Percentiles rank a stretch among this genome's conserved stretches.
These are phyloP conservation scores for Pteropus alecto DNA, from an alignment of 2,113 vertebrate genomes.

Conservation along the genomic window DNA sequence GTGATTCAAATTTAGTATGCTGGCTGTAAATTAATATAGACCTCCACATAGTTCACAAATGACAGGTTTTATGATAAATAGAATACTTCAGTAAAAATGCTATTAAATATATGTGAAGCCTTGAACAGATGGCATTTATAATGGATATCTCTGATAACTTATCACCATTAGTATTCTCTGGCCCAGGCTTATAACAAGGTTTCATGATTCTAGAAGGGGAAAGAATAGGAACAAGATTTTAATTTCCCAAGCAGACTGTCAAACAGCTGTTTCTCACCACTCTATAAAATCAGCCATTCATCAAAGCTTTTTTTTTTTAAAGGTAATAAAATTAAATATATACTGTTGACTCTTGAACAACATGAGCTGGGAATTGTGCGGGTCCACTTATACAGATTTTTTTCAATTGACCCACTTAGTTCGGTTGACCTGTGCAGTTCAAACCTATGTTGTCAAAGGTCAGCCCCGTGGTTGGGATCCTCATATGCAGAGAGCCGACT, in stretches of 20 bases:
- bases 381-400: background rate
- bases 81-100: conserved; percentile 59
- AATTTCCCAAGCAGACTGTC: conserved; percentile 63
- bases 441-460: background rate
- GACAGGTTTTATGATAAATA: conserved; percentile 68
- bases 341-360: background rate
- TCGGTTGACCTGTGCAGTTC: background rate
- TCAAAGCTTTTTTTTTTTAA: conserved; percentile 25
- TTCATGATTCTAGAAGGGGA: background rate
- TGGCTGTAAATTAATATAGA: conserved; percentile 61
- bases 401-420: background rate
- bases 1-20: conserved; percentile 14
- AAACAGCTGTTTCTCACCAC: conserved; percentile 42
- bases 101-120: conserved; percentile 60
- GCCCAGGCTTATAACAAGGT: conserved; percentile 20
- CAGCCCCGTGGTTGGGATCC: too few relatives aligned
- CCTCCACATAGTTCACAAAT: conserved; percentile 53
- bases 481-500: too few relatives aligned
- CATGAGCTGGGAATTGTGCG: background rate
- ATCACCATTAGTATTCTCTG: conserved; percentile 64
- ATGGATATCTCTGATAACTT: conserved; percentile 62
- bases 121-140: conserved; percentile 71
- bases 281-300: conserved; percentile 13
- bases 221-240: background rate
- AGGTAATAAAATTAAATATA: conserved; percentile 36